A percentile compares a stretch with the other conserved stretches of the same genome.
Conservation (phyloP, 2,113 vertebrate species). For the Rhabdomys dilectus region DNA sequence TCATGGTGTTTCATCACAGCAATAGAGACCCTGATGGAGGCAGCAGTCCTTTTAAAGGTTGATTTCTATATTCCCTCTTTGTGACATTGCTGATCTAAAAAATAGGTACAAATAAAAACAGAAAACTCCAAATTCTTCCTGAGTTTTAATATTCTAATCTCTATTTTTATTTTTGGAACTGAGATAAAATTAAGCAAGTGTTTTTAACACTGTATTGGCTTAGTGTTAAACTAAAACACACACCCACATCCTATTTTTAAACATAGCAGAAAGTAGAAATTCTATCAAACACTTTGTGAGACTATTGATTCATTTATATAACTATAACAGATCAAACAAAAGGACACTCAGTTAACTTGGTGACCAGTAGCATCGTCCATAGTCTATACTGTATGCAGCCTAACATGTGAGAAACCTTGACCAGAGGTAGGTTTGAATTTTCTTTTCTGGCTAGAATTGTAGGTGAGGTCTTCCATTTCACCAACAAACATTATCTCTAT, state of each 20-base stretch:
- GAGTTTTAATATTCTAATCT: constrained; percentile 53
- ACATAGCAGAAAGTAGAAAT: constrained; percentile 40
- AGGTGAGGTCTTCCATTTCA: background rate
- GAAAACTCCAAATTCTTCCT: background rate
- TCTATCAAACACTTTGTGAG: background rate
- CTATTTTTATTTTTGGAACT: constrained; percentile 51
- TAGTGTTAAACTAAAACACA: background rate
- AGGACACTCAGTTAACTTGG: constrained; percentile 4
- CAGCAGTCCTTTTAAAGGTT: constrained; percentile 33
- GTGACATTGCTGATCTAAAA: constrained; percentile 7
- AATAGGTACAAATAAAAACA: constrained; percentile 54
- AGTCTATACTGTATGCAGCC: background rate
- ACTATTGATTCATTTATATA: constrained; percentile 32
- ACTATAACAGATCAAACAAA: constrained; percentile 27
- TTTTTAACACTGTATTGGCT: background rate
- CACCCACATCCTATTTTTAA: background rate
- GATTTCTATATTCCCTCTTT: background rate
- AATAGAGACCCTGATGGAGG: no score
- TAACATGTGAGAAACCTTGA: background rate
- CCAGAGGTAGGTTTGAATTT: background rate
- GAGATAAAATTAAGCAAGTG: constrained; percentile 49
- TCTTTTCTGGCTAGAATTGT: background rate
- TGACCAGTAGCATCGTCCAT: background rate
- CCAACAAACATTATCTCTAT: background rate
- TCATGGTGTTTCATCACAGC: no score